Evolutionary conservation across 2,888 invertebrate species (phyloP), one percentile per base, ranked within the genome.

Genomic region (Eristalinus sepulchralis): DNA sequence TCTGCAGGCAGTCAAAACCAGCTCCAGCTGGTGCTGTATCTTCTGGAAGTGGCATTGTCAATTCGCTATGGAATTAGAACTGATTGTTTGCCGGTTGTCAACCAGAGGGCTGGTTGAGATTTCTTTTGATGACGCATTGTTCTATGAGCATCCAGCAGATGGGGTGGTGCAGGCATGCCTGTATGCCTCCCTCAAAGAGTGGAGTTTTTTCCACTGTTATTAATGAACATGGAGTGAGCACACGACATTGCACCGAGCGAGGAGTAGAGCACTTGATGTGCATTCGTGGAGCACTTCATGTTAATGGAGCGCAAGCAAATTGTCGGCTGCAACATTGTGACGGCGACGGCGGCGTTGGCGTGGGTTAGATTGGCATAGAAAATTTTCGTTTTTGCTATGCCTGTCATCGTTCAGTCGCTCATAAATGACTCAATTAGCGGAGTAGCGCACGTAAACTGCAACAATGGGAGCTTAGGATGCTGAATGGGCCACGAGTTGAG

Each of bases 381-480:
- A 68, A 66, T 70, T 27, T n/a, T 47, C 17, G 57, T 57, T 75
- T 68, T 55, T 60, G 60, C 31, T 20, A 27, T 20, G 64, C 57
- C 62, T 72, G 66, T 71, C 71, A 67, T 31, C 78, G 36, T 39
- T 39, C 64, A 80, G 80, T 67, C 80, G 76, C 73, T 63, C 77
- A 82, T 85, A 82, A 85, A 85, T 85, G 85, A 85, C 85, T 85
- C 85, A 85, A 85, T 85, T 85, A 85, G 85, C 68, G 57, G 82
- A 82, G 73, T 70, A 73, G 85, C 81, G 77, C 85, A 85, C 72
- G 73, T 73, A 84, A 39, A 34, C 36, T 64, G 59, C 77, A 77
- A 85, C 81, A 77, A 62, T 68, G 39, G 17, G 47, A 53, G 13
- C 75, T 66, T 66, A 62, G 60, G 82, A 63, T 53, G 24, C 47